These are phyloP conservation scores for Tenualosa thibaudeaui DNA, from an alignment of 2,797 vertebrate species.

Conservation along the genomic window DNA sequence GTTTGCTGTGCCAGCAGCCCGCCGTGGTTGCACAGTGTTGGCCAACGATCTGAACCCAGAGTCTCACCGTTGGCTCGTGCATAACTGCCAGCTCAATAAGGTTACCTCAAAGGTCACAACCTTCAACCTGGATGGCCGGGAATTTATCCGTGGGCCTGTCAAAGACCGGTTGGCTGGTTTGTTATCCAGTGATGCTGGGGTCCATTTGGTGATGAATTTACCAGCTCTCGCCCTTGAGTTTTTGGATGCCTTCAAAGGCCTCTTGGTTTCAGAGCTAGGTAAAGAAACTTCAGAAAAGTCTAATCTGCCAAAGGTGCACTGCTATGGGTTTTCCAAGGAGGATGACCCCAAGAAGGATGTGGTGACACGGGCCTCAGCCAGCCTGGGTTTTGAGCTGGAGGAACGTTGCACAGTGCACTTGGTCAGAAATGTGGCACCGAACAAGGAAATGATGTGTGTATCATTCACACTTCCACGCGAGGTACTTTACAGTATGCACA, in stretches of 20 bases:
- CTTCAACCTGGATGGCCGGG: conserved; percentile 91
- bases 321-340: conserved; percentile 92
- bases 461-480: conserved; percentile 83
- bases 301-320: conserved; percentile 84
- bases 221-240: conserved; percentile 91
- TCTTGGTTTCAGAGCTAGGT: conserved; percentile 67
- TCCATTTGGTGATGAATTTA: conserved; percentile 95
- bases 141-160: conserved; percentile 85
- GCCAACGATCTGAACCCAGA: conserved; percentile 97
- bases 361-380: conserved; percentile 73
- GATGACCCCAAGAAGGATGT: conserved; percentile 78
- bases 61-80: conserved; percentile 87
- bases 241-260: conserved; percentile 81
- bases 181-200: conserved; percentile 59
- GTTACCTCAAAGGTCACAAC: conserved; percentile 77
- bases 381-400: conserved; percentile 76
- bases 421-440: conserved; percentile 93
- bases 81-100: conserved; percentile 93
- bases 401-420: conserved; percentile 77
- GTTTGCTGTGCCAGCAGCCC: conserved; percentile 89
- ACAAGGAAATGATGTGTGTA: conserved; percentile 96
- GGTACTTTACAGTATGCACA: conserved; percentile 72
- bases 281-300: conserved; percentile 44
- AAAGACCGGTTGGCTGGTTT: conserved; percentile 78
- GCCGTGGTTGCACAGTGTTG: conserved; percentile 78